Base-by-base conservation (phyloP, 2,888 invertebrate genomes). In the Tachina grossa region DNA sequence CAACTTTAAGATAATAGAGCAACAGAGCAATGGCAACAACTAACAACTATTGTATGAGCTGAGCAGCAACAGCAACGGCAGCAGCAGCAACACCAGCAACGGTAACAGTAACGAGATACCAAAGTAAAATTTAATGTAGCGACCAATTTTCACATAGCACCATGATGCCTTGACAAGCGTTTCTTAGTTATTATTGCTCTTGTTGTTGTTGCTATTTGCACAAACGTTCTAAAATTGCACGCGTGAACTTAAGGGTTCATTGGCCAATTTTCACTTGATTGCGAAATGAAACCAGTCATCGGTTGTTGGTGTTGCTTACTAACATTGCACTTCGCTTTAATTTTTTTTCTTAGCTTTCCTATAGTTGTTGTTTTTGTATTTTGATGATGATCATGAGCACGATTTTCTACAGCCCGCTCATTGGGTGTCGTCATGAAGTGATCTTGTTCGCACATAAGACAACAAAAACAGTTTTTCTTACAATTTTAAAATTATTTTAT, bases 181-280 rank as follows among this genome's bases (percentile, higher is more conserved):
- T 82, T 57, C 83, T 77, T 79, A 55, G 45, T 59, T 68, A 47
- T 72, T 45, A 31, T 53, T 79, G 39, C 31, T 51, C 10, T 10
- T 61, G 39, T 41, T 41, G 59, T n/a, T 61, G 59, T 16, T 61
- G 59, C 10, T n/a, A 14, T 75, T 76, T 19, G 11, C 22, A 69
- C 41, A 74, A 81, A 85, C 75, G 76, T 83, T 83, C 77, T 53
- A 80, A 78, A 79, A 83, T 85, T 85, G 85, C 85, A 85, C 86
- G 86, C 86, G 86, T 86, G 86, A 86, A 86, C 86, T 81, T 86
- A 84, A 81, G 84, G 86, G 86, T 86, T 86, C 86, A 84, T 86
- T 86, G 86, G 86, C 86, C 86, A 86, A 86, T 86, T 86, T 86
- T 86, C 86, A 86, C 86, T 85, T 85, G 85, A 85, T 85, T 72